These are phyloP conservation scores for Gila robusta DNA, from an alignment of 2,797 vertebrate species.

Conservation along the genomic window DNA sequence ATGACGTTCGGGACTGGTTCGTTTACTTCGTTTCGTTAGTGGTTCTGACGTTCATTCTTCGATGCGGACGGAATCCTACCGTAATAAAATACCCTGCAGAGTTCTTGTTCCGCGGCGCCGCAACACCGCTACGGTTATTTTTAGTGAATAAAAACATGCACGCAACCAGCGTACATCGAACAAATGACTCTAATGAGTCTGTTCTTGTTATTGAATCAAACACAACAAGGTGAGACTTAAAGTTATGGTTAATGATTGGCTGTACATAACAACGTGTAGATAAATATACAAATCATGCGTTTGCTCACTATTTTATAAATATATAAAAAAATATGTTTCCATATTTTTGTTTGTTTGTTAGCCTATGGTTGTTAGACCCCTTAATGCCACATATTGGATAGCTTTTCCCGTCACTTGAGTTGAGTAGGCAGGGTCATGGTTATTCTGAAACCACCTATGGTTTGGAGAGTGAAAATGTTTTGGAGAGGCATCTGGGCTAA, in stretches of 20 bases:
- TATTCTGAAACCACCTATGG: constrained; percentile 7
- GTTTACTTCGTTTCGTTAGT: background rate
- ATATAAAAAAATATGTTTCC: background rate
- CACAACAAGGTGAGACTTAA: background rate
- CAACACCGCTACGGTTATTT: background rate
- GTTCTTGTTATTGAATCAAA: background rate
- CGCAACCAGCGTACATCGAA: background rate
- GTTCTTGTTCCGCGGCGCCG: background rate
- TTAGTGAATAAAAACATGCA: background rate
- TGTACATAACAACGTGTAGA: background rate
- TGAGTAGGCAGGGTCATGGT: background rate
- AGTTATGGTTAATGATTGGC: background rate
- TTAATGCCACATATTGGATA: background rate
- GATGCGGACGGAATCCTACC: background rate
- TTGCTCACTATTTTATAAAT: background rate
- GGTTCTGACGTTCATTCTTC: background rate
- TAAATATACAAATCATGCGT: background rate
- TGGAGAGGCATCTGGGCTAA: background rate
- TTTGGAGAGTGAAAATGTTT: background rate
- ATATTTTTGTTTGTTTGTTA: background rate
- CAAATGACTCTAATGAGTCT: background rate
- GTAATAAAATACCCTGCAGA: background rate
- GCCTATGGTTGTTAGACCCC: background rate
- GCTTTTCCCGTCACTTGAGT: background rate
- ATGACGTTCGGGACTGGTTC: background rate